phyloP scores from a whole-genome alignment of 2,797 vertebrate species.

The Kryptopterus vitreolus region DNA sequence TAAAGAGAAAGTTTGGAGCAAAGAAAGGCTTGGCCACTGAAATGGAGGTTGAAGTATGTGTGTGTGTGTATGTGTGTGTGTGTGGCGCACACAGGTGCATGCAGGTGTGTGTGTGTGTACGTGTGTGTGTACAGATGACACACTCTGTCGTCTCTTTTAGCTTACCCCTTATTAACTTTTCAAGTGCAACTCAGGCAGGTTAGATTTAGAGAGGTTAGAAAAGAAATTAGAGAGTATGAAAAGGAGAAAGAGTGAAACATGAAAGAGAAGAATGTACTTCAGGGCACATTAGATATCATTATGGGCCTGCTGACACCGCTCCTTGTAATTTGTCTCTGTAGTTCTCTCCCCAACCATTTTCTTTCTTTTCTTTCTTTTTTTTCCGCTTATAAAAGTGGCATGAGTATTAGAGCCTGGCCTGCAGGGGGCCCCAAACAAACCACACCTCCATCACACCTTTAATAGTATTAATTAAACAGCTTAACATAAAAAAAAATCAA shows the following conservation, averaged over 20 bases:
- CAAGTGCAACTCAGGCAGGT: constrained; percentile 69
- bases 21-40: constrained; percentile 67
- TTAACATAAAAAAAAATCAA: neutral
- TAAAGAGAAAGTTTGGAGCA: constrained; percentile 67
- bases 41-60: constrained; percentile 42
- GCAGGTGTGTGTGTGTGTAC: neutral
- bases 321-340: constrained; percentile 76
- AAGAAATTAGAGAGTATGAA: constrained; percentile 38
- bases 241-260: constrained; percentile 20
- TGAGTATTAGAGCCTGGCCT: constrained; percentile 69
- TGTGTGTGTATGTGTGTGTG: constrained; percentile 15
- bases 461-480: neutral
- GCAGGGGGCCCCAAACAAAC: constrained; percentile 50
- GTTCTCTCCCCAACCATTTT: constrained; percentile 72
- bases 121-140: constrained; percentile 58
- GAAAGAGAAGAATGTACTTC: constrained; percentile 70
- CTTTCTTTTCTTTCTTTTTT: too few relatives aligned
- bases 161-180: constrained; percentile 78
- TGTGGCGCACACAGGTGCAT: neutral
- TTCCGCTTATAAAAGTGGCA: constrained; percentile 63
- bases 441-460: neutral
- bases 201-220: constrained; percentile 57
- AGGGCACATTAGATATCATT: constrained; percentile 75
- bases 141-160: constrained; percentile 70
- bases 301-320: constrained; percentile 79